Evolutionary conservation across 2,888 invertebrate species (phyloP).

Genomic region (Muscina levida): DNA sequence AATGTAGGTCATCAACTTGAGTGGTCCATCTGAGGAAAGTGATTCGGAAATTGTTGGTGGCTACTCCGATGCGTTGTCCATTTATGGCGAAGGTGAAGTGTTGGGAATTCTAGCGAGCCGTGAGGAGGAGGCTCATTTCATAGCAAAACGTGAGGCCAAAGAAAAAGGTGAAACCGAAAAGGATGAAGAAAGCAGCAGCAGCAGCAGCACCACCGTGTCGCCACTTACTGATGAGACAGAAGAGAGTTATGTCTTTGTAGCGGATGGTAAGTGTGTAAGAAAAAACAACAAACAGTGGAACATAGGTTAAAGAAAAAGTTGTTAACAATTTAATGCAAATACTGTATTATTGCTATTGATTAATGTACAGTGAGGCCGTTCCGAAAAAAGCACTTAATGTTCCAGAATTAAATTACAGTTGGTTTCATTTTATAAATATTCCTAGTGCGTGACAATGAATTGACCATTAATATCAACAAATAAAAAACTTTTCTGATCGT

Average conservation of each 20-base stretch:
- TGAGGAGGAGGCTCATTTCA: constrained; percentile 76
- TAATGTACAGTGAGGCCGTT: too few relatives aligned
- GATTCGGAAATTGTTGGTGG: constrained; percentile 83
- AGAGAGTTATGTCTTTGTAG: constrained; percentile 81
- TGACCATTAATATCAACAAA: too few relatives aligned
- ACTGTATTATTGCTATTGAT: too few relatives aligned
- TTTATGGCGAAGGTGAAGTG: constrained; percentile 82
- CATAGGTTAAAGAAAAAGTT: too few relatives aligned
- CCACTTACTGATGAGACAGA: constrained; percentile 76
- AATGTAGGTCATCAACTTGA: constrained; percentile 81
- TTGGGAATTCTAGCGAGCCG: constrained; percentile 82
- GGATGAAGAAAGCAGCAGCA: constrained; percentile 72
- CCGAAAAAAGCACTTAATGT: too few relatives aligned
- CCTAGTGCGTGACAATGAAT: too few relatives aligned
- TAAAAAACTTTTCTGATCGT: too few relatives aligned
- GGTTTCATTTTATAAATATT: too few relatives aligned
- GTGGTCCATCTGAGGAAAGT: constrained; percentile 80
- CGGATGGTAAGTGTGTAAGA: constrained; percentile 80
- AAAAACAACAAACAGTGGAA: too few relatives aligned
- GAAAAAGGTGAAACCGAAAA: constrained; percentile 57
- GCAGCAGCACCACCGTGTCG: constrained; percentile 73
- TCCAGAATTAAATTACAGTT: too few relatives aligned
- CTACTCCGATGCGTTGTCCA: constrained; percentile 82
- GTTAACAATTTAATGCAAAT: too few relatives aligned
- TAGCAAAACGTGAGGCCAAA: constrained; percentile 74